Conservation (phyloP, 2,888 invertebrate genomes). For the Diarsia dahlii region DNA sequence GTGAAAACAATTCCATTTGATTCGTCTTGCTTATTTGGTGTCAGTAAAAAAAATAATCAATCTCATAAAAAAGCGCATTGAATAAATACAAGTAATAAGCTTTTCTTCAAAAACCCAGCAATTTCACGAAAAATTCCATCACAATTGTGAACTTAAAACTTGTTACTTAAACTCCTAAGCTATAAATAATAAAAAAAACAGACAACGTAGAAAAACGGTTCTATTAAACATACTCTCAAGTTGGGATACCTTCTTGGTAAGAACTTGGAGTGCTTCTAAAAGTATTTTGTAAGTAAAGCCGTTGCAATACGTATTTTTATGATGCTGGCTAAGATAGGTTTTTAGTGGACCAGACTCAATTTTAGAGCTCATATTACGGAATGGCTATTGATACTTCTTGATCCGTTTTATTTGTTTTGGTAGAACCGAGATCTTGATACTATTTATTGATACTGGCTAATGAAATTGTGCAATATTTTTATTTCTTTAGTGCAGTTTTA, state of each 20-base stretch:
- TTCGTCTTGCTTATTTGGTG: not conserved
- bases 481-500: not conserved
- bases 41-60: not conserved
- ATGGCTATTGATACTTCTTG: slow-evolving; percentile 43
- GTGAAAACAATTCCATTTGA: too few relatives aligned
- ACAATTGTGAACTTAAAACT: slow-evolving; percentile 48
- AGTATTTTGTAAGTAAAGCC: slow-evolving; percentile 70
- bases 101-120: slow-evolving; percentile 2
- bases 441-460: slow-evolving; percentile 10
- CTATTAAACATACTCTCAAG: slow-evolving; percentile 63
- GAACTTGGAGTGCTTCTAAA: slow-evolving; percentile 69
- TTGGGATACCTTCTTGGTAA: slow-evolving; percentile 66
- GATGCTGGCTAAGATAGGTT: slow-evolving; percentile 62
- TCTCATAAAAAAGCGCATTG: not conserved
- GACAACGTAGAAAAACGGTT: slow-evolving; percentile 55
- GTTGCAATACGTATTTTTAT: slow-evolving; percentile 69
- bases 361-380: slow-evolving; percentile 44
- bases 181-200: slow-evolving; percentile 61
- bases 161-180: slow-evolving; percentile 56
- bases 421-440: not conserved
- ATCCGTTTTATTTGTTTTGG: slow-evolving; percentile 48
- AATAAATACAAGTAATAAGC: not conserved
- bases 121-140: slow-evolving; percentile 29
- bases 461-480: not conserved
- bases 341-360: slow-evolving; percentile 56